These are phyloP conservation scores for Ctenochaetus hawaiiensis DNA, from an alignment of 2,797 vertebrate genomes.

Conservation along the genomic window DNA sequence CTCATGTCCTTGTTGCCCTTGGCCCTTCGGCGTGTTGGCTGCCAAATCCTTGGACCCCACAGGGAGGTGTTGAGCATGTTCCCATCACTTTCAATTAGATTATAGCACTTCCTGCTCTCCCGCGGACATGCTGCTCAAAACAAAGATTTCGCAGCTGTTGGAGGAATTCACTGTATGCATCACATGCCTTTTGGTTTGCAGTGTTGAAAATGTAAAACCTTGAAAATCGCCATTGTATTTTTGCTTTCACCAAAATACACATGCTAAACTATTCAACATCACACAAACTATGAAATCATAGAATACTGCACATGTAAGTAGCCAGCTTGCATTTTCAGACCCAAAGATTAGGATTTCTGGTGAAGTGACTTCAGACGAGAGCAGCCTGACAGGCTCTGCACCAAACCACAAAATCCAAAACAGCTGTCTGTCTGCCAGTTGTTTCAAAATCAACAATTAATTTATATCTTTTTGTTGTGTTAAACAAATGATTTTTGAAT, in stretches of 20 bases:
- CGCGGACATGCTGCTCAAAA: constrained; percentile 44
- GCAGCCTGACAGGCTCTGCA: no score
- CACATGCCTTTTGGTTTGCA: not conserved
- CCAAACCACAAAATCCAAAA: no score
- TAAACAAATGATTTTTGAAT: no score
- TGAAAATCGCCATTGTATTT: not conserved
- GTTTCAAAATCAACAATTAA: no score
- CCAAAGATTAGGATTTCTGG: not conserved
- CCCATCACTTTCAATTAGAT: constrained; percentile 67
- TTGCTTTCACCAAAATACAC: not conserved
- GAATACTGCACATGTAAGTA: not conserved
- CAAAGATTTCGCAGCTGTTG: constrained; percentile 31
- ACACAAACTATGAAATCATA: no score
- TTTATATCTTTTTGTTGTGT: no score
- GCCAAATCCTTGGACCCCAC: constrained; percentile 65
- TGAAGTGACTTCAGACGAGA: no score
- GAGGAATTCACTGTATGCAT: not conserved
- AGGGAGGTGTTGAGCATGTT: constrained; percentile 70
- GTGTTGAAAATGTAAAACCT: not conserved
- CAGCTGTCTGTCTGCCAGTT: no score
- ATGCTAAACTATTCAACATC: not conserved
- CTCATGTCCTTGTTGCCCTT: constrained; percentile 73
- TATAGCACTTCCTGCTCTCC: constrained; percentile 65
- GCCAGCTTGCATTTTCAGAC: not conserved
- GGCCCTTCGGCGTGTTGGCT: constrained; percentile 52